A percentile compares a stretch with the other conserved stretches of the same genome.
These are phyloP conservation scores for Gymnodraco acuticeps DNA, from an alignment of 2,797 vertebrate species.

Conservation along the genomic window DNA sequence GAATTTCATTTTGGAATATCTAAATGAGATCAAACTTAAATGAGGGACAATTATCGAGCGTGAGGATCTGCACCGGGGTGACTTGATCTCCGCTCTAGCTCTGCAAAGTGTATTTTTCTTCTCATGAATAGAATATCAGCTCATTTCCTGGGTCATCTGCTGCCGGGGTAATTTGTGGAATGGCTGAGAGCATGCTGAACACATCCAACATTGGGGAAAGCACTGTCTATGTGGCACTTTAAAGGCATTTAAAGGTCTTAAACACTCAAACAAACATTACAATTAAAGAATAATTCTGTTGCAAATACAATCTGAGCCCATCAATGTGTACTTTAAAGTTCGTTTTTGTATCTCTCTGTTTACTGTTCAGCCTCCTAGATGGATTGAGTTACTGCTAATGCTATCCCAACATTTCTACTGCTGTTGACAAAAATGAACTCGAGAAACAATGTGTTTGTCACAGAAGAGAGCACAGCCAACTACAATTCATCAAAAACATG, in stretches of 20 bases:
- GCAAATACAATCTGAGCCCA: not conserved
- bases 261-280: not conserved
- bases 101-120: constrained; percentile 66
- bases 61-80: constrained; percentile 35
- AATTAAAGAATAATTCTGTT: not conserved
- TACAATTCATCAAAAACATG: too few species aligned
- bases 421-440: too few species aligned
- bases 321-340: too few species aligned
- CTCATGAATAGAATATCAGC: constrained; percentile 74
- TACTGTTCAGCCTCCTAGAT: too few species aligned
- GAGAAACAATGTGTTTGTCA: too few species aligned
- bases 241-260: not conserved
- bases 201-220: constrained; percentile 23
- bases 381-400: too few species aligned
- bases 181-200: constrained; percentile 38
- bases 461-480: too few species aligned
- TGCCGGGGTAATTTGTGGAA: constrained; percentile 57
- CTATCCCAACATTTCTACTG: too few species aligned
- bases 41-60: constrained; percentile 60
- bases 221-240: not conserved
- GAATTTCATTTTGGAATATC: constrained; percentile 48
- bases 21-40: constrained; percentile 70
- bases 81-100: constrained; percentile 53
- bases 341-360: too few species aligned
- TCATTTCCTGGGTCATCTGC: constrained; percentile 77